These are phyloP conservation scores for Penaeus japonicus DNA, from an alignment of 1,140 invertebrate genomes.

Conservation along the genomic window DNA sequence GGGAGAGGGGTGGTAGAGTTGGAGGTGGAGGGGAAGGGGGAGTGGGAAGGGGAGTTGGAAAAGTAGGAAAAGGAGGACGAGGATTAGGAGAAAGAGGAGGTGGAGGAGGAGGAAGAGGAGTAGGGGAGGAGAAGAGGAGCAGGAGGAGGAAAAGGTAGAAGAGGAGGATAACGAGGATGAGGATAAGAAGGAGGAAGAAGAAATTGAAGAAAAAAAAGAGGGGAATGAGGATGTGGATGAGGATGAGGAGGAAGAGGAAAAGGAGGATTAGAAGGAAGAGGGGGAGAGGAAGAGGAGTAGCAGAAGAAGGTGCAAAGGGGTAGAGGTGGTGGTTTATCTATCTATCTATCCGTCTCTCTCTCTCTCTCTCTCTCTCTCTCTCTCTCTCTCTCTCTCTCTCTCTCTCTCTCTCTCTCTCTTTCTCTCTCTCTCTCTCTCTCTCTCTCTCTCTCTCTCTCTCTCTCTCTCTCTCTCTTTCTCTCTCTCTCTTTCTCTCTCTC, in stretches of 20 bases:
- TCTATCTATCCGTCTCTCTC: too few relatives aligned
- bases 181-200: not conserved
- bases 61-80: not conserved
- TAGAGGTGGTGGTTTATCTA: too few relatives aligned
- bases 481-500: too few relatives aligned
- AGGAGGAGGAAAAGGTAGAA: not conserved
- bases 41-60: not conserved
- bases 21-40: not conserved
- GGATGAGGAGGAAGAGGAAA: not conserved
- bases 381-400: too few relatives aligned
- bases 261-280: too few relatives aligned
- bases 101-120: not conserved
- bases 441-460: too few relatives aligned
- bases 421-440: too few relatives aligned
- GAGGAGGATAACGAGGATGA: not conserved
- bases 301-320: too few relatives aligned
- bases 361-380: too few relatives aligned
- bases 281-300: too few relatives aligned
- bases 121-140: not conserved
- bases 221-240: not conserved
- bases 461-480: too few relatives aligned
- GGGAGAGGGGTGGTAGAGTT: not conserved
- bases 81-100: not conserved
- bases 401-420: too few relatives aligned
- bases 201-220: not conserved